Evolutionary conservation across 2,797 vertebrate genomes (phyloP).

Genomic region (Tiaroga cobitis): DNA sequence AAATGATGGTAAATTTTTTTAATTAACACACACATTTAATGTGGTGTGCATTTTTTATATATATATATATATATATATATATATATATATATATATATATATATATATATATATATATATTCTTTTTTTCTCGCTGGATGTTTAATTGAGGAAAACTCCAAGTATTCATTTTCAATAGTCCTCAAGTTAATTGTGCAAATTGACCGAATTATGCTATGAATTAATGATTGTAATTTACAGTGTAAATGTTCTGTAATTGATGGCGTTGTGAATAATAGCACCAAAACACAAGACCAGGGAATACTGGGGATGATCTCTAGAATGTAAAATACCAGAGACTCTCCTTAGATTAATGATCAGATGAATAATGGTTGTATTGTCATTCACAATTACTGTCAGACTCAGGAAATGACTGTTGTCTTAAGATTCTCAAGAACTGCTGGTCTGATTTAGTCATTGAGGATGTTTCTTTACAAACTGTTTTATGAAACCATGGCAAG

Average conservation of each 20-base stretch:
- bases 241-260: not conserved
- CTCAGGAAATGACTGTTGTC: slow-evolving; percentile 1
- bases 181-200: not conserved
- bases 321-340: not conserved
- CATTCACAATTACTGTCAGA: not conserved
- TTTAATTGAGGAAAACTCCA: not conserved
- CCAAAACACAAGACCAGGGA: not conserved
- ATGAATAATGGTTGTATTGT: slow-evolving; percentile 14
- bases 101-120: no score
- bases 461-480: not conserved
- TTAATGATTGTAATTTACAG: not conserved
- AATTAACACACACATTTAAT: no score
- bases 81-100: no score
- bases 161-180: not conserved
- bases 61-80: no score
- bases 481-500: not conserved
- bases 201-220: not conserved
- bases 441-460: not conserved
- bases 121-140: not conserved
- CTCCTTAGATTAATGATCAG: not conserved
- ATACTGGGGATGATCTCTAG: not conserved
- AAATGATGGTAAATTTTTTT: no score
- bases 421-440: not conserved
- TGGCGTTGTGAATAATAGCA: not conserved
- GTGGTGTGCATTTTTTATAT: no score